These are phyloP conservation scores for Sitodiplosis mosellana DNA, from an alignment of 1,140 invertebrate genomes.

Conservation along the genomic window DNA sequence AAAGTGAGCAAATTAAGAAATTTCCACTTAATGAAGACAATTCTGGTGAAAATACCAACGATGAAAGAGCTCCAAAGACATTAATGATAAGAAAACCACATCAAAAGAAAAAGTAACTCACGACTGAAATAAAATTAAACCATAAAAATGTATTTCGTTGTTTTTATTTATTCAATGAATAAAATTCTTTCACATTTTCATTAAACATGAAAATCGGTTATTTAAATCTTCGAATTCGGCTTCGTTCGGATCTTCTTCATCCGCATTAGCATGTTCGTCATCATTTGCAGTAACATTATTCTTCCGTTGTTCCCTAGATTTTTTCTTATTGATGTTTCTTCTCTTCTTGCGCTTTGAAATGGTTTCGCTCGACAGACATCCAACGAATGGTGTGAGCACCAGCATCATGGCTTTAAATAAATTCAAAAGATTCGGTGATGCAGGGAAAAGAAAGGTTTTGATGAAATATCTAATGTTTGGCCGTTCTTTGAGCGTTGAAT, in stretches of 20 bases:
- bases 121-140: no score
- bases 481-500: conserved; percentile 32
- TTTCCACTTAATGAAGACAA: no score
- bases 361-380: conserved; percentile 2
- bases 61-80: no score
- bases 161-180: no score
- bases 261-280: not conserved
- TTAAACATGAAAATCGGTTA: conserved; percentile 19
- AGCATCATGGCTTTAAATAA: conserved; percentile 8
- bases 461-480: conserved; percentile 31
- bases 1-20: no score
- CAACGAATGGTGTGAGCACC: conserved; percentile 14
- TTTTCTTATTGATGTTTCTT: conserved; percentile 10
- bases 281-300: conserved; percentile 4
- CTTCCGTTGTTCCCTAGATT: conserved; percentile 13
- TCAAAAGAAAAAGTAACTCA: no score
- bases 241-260: conserved; percentile 11
- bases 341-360: conserved; percentile 15
- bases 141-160: no score
- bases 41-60: no score
- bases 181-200: no score
- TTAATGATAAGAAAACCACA: no score
- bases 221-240: conserved; percentile 19
- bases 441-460: conserved; percentile 26
- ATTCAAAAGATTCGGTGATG: conserved; percentile 27